phyloP scores from a whole-genome alignment of 2,113 vertebrate genomes.

The Vimba vimba region DNA sequence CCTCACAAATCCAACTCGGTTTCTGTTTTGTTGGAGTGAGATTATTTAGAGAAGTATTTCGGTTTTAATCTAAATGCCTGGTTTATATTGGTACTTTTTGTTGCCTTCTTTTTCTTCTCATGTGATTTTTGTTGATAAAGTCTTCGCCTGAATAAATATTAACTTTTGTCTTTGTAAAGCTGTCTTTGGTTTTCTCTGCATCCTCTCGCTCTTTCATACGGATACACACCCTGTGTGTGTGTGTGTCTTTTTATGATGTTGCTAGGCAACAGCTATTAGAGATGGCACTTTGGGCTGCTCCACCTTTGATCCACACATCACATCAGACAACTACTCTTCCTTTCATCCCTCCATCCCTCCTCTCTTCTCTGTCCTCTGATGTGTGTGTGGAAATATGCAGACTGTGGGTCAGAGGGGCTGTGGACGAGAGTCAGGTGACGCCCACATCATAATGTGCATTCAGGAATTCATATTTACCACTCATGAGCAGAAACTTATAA shows the following conservation, averaged over 20 bases:
- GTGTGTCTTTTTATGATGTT: constrained; percentile 27
- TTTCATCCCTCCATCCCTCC: constrained; percentile 31
- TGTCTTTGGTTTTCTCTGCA: neutral
- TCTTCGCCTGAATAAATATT: constrained; percentile 27
- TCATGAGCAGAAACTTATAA: too few species aligned
- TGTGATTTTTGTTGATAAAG: neutral
- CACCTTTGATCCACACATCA: constrained; percentile 48
- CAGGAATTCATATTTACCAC: too few species aligned
- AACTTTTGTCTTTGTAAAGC: constrained; percentile 19
- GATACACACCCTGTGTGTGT: neutral
- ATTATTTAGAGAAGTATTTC: neutral
- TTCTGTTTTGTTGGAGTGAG: neutral
- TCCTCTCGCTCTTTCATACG: neutral
- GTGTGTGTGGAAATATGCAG: neutral
- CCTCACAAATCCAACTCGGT: neutral
- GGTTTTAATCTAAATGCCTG: neutral
- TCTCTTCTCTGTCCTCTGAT: constrained; percentile 32
- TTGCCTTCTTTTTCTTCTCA: neutral
- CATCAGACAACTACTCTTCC: constrained; percentile 33
- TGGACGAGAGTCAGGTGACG: neutral
- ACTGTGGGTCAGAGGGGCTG: neutral
- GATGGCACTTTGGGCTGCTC: constrained; percentile 38
- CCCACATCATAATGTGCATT: too few species aligned
- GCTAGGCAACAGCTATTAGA: constrained; percentile 38
- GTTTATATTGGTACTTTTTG: neutral